Percentiles rank a stretch among this genome's conserved stretches.
Evolutionary conservation across 2,113 vertebrate genomes (phyloP).

Genomic region (Numida meleagris): DNA sequence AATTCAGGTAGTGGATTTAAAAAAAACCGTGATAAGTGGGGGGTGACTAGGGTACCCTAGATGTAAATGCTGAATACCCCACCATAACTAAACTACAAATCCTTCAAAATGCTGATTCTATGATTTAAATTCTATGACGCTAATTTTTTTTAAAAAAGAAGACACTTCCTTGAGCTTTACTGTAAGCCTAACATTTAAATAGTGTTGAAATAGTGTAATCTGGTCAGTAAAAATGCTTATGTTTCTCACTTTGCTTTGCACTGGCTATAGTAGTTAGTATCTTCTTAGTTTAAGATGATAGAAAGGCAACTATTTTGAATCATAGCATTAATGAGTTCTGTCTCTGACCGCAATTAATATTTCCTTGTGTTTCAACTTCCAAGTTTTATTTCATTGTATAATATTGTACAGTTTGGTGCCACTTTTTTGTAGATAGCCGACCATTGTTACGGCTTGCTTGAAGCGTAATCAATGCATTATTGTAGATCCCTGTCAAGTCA

Average conservation of each 20-base stretch:
- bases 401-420: background rate
- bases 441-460: background rate
- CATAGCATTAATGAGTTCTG: background rate
- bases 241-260: background rate
- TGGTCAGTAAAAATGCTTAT: background rate
- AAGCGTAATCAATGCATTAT: slow-evolving; percentile 18
- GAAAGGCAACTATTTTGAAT: background rate
- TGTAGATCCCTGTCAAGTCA: slow-evolving; percentile 50
- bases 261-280: background rate
- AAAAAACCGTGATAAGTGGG: background rate
- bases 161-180: background rate
- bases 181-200: background rate
- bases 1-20: background rate
- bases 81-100: background rate
- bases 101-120: too few relatives aligned
- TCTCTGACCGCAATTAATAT: background rate
- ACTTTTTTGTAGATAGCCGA: background rate
- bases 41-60: background rate
- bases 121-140: too few relatives aligned
- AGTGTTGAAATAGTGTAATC: background rate
- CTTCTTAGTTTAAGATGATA: background rate
- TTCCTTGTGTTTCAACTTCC: background rate
- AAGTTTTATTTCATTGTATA: background rate
- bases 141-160: too few relatives aligned
- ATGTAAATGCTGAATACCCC: background rate